These are phyloP conservation scores for Kryphioiulus occultus DNA, from an alignment of 2,888 invertebrate species.

Conservation along the genomic window DNA sequence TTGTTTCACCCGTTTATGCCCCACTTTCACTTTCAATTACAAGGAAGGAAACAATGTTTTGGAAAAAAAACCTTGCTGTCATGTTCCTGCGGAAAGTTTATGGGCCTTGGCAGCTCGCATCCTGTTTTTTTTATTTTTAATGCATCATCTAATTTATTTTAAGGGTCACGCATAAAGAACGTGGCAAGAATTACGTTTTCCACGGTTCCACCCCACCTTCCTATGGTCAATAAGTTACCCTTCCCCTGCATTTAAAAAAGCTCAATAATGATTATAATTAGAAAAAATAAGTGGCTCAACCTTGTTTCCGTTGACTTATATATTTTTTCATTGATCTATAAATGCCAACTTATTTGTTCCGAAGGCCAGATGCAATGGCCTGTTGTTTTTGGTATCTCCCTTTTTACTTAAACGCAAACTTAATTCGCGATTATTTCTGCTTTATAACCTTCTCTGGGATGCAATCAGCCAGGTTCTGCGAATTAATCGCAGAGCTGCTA, in stretches of 20 bases:
- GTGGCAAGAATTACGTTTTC: background rate
- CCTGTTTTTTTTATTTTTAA: slow-evolving; percentile 1
- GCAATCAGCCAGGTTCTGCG: background rate
- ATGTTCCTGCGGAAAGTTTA: background rate
- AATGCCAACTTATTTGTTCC: background rate
- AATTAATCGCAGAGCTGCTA: background rate
- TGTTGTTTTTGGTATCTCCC: background rate
- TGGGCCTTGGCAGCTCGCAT: background rate
- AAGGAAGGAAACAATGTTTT: background rate
- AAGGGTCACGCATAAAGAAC: background rate
- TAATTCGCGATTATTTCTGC: background rate
- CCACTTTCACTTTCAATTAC: background rate
- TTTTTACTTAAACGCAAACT: background rate
- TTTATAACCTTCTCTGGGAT: background rate
- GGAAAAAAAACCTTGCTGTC: background rate
- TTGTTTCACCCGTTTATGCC: slow-evolving; percentile 11
- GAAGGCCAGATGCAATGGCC: background rate
- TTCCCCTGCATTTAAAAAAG: background rate
- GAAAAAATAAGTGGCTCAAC: background rate
- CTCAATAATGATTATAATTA: background rate
- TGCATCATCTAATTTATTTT: background rate
- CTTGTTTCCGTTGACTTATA: background rate
- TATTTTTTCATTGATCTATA: background rate
- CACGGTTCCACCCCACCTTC: background rate
- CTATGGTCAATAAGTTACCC: background rate